phyloP scores from a whole-genome alignment of 2,888 invertebrate genomes.

The Unio delphinus region DNA sequence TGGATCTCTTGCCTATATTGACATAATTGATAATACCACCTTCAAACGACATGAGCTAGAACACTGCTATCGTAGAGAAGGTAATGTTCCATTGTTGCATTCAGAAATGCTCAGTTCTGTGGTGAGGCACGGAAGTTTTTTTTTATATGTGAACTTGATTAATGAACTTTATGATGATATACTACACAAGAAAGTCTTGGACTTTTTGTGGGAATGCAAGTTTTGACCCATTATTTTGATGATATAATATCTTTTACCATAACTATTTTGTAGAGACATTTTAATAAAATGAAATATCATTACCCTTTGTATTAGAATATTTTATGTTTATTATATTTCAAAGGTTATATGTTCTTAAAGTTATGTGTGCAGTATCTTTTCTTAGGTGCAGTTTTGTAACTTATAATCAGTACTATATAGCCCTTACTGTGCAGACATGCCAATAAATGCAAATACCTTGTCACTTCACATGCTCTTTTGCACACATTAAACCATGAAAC shows the following conservation, averaged over 20 bases:
- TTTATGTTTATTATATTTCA: background rate
- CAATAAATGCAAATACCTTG: background rate
- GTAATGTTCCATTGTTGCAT: constrained; percentile 26
- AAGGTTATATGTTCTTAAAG: background rate
- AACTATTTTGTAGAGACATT: too few species aligned
- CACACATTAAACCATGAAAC: too few species aligned
- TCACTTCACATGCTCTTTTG: background rate
- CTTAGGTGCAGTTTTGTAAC: background rate
- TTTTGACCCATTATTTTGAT: too few species aligned
- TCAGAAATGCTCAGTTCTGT: background rate
- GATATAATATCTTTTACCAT: too few species aligned
- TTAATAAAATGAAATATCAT: too few species aligned
- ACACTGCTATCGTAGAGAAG: constrained; percentile 60
- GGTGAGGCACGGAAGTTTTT: background rate
- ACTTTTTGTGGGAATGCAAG: background rate
- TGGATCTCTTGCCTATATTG: constrained; percentile 71
- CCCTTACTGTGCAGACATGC: background rate
- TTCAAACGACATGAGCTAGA: constrained; percentile 60
- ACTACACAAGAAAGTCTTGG: background rate
- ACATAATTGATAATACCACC: constrained; percentile 59
- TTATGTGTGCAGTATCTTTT: background rate
- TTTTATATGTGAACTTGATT: too few species aligned
- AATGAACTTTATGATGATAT: too few species aligned
- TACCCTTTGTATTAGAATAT: too few species aligned
- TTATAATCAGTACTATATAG: background rate